Conservation (phyloP, 2,113 vertebrate species). For the Corythornis vintsioides region DNA sequence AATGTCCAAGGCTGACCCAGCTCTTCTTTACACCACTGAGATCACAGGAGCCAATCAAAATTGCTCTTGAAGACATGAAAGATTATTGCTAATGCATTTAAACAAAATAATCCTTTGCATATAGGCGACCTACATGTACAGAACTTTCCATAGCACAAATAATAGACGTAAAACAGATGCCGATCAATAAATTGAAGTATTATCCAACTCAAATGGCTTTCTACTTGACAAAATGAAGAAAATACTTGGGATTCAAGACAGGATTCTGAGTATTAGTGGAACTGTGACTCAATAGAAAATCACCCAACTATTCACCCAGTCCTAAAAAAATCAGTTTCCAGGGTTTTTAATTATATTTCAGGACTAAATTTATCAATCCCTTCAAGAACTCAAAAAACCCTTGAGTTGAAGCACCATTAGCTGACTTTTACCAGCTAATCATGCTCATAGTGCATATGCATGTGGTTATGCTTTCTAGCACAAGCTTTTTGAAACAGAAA, state of each 20-base stretch:
- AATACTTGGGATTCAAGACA: constrained; percentile 6
- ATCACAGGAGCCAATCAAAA: not conserved
- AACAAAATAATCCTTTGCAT: not conserved
- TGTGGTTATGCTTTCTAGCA: constrained; percentile 36
- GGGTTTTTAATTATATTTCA: constrained; percentile 54
- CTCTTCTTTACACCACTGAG: not conserved
- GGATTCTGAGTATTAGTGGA: not conserved
- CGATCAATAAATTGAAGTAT: not conserved
- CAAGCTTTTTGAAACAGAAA: constrained; percentile 63
- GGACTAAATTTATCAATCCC: constrained; percentile 34
- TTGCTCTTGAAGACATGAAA: not conserved
- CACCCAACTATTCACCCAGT: not conserved
- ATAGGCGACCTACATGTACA: not conserved
- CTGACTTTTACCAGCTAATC: constrained; percentile 34
- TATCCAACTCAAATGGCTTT: not conserved
- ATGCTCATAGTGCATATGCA: constrained; percentile 1
- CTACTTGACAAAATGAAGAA: not conserved
- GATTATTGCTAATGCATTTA: not conserved
- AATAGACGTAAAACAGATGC: not conserved
- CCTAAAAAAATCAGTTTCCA: constrained; percentile 25
- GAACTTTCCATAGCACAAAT: not conserved
- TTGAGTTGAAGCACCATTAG: constrained; percentile 61
- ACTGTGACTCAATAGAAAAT: constrained; percentile 40
- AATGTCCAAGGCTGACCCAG: not conserved
- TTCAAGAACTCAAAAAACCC: constrained; percentile 38